A percentile compares a stretch with the other conserved stretches of the same genome.
Evolutionary conservation across 2,797 vertebrate genomes (phyloP).

Genomic region (Artibeus lituratus): DNA sequence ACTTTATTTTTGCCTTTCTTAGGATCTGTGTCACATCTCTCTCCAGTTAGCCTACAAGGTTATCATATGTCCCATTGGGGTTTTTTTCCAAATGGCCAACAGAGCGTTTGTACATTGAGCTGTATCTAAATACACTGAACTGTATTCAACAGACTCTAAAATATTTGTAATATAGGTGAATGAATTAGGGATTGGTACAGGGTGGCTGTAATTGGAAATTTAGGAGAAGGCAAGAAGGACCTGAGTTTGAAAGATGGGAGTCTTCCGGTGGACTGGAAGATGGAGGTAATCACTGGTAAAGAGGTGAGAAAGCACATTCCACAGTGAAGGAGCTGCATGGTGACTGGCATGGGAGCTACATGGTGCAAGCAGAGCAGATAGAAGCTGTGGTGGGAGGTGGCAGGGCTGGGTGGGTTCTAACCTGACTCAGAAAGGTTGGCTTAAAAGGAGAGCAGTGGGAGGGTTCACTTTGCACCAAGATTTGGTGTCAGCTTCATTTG

Average conservation of each 20-base stretch:
- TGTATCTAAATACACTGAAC: neutral
- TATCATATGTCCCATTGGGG: rapidly evolving
- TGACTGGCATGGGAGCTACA: neutral
- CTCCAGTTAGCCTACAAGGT: neutral
- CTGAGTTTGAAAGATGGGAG: neutral
- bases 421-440: neutral
- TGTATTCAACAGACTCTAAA: neutral
- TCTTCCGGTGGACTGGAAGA: neutral
- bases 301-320: neutral
- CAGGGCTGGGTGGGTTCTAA: rapidly evolving
- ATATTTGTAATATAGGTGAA: neutral
- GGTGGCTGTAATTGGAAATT: neutral
- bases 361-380: neutral
- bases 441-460: no score
- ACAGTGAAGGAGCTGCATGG: neutral
- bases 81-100: neutral
- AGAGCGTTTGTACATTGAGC: neutral
- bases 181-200: neutral
- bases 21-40: neutral
- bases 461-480: rapidly evolving
- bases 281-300: neutral
- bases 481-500: no score
- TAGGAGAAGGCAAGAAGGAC: neutral
- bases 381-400: neutral
- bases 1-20: neutral